Evolutionary conservation across 2,797 vertebrate species (phyloP).

Genomic region (Sebastes oblongus): DNA sequence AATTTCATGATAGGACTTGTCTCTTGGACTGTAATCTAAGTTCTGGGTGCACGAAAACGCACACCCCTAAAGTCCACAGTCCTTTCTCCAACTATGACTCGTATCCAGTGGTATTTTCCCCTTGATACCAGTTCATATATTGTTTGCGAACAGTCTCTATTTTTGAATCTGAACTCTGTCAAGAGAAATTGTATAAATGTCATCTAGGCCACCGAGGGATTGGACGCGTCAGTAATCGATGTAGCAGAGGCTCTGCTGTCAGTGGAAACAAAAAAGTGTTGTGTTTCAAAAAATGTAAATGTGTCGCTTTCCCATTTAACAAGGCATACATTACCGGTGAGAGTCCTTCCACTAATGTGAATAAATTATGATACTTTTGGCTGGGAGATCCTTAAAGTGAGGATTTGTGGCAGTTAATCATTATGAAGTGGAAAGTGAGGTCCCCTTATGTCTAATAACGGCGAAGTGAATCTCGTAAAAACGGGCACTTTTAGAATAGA

Average conservation of each 20-base stretch:
- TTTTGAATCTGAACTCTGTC: slow-evolving; percentile 56
- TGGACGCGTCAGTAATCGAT: slow-evolving; percentile 58
- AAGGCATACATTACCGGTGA: slow-evolving; percentile 29
- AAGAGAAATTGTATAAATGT: slow-evolving; percentile 45
- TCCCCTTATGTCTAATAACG: slow-evolving; percentile 57
- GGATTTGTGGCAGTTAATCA: slow-evolving; percentile 64
- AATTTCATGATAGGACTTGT: slow-evolving; percentile 10
- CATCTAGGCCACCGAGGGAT: slow-evolving; percentile 43
- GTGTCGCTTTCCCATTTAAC: slow-evolving; percentile 54
- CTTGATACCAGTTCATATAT: slow-evolving; percentile 40
- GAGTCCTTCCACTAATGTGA: slow-evolving; percentile 59
- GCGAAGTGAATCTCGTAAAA: slow-evolving; percentile 65
- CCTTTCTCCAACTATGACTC: slow-evolving; percentile 35
- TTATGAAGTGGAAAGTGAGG: slow-evolving; percentile 63
- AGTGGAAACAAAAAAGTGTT: slow-evolving; percentile 27
- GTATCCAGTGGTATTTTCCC: slow-evolving; percentile 37
- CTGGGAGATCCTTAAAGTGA: slow-evolving; percentile 39
- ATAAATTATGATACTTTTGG: slow-evolving; percentile 66
- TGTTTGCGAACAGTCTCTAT: slow-evolving; percentile 43
- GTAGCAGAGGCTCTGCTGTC: slow-evolving; percentile 56
- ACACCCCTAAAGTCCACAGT: not conserved
- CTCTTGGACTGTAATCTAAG: not conserved
- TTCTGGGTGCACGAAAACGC: not conserved
- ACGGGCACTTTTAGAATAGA: slow-evolving; percentile 19
- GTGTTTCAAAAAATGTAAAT: slow-evolving; percentile 55